Conservation (phyloP, 2,797 vertebrate genomes). For the Propithecus perrieri region DNA sequence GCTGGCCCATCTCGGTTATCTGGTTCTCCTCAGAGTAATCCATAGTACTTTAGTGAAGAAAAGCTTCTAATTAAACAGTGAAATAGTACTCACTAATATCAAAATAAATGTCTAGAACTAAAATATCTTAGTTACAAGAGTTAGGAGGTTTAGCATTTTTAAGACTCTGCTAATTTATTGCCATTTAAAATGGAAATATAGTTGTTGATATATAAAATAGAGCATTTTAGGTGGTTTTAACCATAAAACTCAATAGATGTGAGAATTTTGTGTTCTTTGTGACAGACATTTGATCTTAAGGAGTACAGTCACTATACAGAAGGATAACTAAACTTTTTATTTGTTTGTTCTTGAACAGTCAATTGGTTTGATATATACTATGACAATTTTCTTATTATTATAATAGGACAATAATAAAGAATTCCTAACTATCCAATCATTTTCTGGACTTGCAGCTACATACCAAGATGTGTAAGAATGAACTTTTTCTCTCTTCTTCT, state of each 20-base stretch:
- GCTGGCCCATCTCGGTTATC: conserved; percentile 71
- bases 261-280: neutral
- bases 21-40: conserved; percentile 72
- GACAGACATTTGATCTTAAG: neutral
- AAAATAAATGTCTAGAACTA: conserved; percentile 59
- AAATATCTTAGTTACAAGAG: conserved; percentile 61
- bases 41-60: conserved; percentile 75
- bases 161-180: conserved; percentile 6
- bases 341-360: conserved; percentile 6
- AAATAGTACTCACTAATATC: conserved; percentile 58
- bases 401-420: neutral
- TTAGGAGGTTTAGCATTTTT: neutral
- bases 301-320: neutral
- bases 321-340: neutral
- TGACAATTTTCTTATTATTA: conserved; percentile 6
- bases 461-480: neutral
- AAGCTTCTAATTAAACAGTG: conserved; percentile 72
- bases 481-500: neutral
- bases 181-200: conserved; percentile 46
- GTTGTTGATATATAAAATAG: neutral
- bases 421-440: neutral
- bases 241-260: neutral
- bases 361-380: neutral
- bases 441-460: neutral
- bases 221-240: neutral